Percentiles rank a stretch among this genome's conserved stretches.
phyloP scores from a whole-genome alignment of 2,113 vertebrate species.

The Solenodon paradoxus region DNA sequence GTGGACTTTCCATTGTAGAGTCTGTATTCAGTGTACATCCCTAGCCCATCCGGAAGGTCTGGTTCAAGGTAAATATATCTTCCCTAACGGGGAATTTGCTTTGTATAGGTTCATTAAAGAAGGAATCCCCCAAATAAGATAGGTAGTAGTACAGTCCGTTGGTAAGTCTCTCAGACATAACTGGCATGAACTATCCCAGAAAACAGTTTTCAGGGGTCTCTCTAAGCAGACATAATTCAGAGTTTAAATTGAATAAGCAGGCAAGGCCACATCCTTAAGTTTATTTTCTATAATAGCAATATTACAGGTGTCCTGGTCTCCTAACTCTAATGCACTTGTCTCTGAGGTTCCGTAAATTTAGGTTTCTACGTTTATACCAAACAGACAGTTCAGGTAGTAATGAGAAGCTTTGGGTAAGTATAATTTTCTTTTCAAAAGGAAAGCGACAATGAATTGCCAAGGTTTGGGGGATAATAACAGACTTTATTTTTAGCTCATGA shows the following conservation, averaged over 20 bases:
- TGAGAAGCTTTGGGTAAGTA: conserved; percentile 59
- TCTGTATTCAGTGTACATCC: accelerated
- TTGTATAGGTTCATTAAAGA: not conserved
- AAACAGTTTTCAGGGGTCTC: not conserved
- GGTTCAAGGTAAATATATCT: not conserved
- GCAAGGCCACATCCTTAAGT: not conserved
- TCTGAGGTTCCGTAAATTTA: conserved; percentile 43
- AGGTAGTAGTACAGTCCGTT: not conserved
- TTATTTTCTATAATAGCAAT: not conserved
- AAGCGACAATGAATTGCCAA: conserved; percentile 66
- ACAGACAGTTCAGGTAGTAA: conserved; percentile 60
- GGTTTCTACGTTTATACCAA: conserved; percentile 56
- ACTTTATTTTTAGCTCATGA: conserved; percentile 53
- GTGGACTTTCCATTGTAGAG: accelerated
- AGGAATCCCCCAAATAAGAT: not conserved
- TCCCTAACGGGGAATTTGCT: not conserved
- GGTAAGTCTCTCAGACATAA: not conserved
- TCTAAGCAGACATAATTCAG: not conserved
- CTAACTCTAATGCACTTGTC: not conserved
- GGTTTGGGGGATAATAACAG: conserved; percentile 54
- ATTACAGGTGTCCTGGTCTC: not conserved
- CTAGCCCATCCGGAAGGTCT: not conserved
- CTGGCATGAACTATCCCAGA: not conserved
- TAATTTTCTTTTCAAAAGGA: conserved; percentile 69
- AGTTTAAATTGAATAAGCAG: not conserved